Evolutionary conservation across 2,113 vertebrate genomes (phyloP).

Genomic region (Tachysurus vachellii): DNA sequence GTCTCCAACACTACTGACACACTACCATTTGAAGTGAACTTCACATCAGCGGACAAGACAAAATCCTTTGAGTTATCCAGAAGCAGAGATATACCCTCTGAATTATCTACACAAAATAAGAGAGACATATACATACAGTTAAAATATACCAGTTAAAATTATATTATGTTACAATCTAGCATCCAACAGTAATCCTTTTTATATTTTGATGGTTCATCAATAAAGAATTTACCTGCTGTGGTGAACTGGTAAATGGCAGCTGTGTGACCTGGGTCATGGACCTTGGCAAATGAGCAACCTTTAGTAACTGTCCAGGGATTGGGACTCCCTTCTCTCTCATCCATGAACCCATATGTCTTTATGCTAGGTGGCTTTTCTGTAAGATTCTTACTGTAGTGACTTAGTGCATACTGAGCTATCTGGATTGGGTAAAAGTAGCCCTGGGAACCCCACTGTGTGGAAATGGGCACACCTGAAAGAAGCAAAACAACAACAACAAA

Average conservation of each 20-base stretch:
- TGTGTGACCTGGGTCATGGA: constrained; percentile 71
- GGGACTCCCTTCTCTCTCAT: constrained; percentile 60
- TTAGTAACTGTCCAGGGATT: constrained; percentile 75
- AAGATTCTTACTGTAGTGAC: constrained; percentile 89
- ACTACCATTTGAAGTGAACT: constrained; percentile 80
- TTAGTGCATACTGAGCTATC: constrained; percentile 87
- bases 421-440: constrained; percentile 91
- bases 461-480: constrained; percentile 79
- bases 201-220: neutral
- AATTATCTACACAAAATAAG: constrained; percentile 68
- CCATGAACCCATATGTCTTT: constrained; percentile 77
- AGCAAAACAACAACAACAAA: neutral
- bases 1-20: constrained; percentile 83
- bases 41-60: constrained; percentile 83
- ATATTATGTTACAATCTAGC: neutral
- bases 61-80: constrained; percentile 83
- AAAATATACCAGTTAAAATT: neutral
- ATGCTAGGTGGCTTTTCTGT: constrained; percentile 79
- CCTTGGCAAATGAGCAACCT: constrained; percentile 74
- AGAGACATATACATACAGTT: neutral
- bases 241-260: constrained; percentile 76
- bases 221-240: constrained; percentile 71
- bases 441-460: constrained; percentile 87
- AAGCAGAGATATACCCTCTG: constrained; percentile 78
- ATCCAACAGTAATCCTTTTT: neutral